Conservation (phyloP, 2,113 vertebrate genomes). For the Thomomys bottae region DNA sequence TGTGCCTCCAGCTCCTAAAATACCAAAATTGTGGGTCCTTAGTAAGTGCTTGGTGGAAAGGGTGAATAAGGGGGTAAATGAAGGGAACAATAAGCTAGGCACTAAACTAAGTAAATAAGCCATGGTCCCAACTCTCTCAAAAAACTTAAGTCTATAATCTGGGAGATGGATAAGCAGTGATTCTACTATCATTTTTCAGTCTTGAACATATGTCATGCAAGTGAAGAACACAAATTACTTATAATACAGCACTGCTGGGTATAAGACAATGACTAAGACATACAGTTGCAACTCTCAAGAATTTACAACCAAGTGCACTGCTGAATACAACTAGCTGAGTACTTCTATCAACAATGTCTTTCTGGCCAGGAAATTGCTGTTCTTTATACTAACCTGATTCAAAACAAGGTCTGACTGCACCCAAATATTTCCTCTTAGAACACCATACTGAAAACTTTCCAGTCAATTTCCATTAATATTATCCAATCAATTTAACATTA, state of each 20-base stretch:
- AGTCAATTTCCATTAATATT: not conserved
- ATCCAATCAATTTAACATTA: not conserved
- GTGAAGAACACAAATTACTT: not conserved
- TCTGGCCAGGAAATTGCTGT: not conserved
- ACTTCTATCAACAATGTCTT: not conserved
- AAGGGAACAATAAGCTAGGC: not conserved
- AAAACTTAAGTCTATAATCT: not conserved
- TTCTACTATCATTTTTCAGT: not conserved
- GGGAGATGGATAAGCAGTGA: not conserved
- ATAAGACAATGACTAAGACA: slow-evolving; percentile 6
- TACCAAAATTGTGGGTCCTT: not conserved
- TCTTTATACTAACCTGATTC: not conserved
- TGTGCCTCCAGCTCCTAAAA: not conserved
- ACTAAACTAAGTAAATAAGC: not conserved
- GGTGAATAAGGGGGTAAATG: not conserved
- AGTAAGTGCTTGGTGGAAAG: not conserved
- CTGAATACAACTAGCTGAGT: not conserved
- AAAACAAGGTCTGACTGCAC: slow-evolving; percentile 21
- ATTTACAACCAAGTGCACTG: not conserved
- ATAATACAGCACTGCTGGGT: not conserved
- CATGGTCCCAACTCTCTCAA: not conserved
- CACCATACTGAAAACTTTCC: not conserved
- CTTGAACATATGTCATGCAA: not conserved
- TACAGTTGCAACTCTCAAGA: not conserved
- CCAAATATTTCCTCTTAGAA: not conserved